Evolutionary conservation across 2,888 invertebrate genomes (phyloP).

Genomic region (Amiota minor): DNA sequence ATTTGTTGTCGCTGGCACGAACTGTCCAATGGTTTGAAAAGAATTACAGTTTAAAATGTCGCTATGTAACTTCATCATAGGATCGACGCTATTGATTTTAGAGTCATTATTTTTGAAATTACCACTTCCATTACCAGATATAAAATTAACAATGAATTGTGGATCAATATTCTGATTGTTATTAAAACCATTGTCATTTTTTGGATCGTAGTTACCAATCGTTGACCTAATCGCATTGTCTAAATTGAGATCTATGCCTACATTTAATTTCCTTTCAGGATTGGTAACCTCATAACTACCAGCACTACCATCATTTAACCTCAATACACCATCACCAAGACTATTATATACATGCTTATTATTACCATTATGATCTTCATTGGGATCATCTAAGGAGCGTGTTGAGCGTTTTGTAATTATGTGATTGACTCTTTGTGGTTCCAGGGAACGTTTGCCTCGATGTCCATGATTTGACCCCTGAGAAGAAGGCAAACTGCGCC

Average conservation of each 20-base stretch:
- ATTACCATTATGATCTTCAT: slow-evolving; percentile 55
- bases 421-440: neutral
- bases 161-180: slow-evolving; percentile 44
- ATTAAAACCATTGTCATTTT: slow-evolving; percentile 26
- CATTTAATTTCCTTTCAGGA: neutral
- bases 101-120: too few species aligned
- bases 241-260: neutral
- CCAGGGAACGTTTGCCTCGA: slow-evolving; percentile 30
- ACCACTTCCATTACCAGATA: too few species aligned
- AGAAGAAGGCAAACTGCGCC: neutral
- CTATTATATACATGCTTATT: slow-evolving; percentile 43
- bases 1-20: slow-evolving; percentile 10
- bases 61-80: too few species aligned
- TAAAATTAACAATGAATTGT: slow-evolving; percentile 9
- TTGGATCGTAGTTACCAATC: too few species aligned
- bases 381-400: slow-evolving; percentile 39
- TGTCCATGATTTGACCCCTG: neutral
- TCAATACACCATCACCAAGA: slow-evolving; percentile 38
- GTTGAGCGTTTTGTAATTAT: slow-evolving; percentile 26
- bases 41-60: neutral
- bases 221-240: neutral
- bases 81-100: too few species aligned
- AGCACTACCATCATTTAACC: slow-evolving; percentile 26
- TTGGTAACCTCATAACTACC: slow-evolving; percentile 22
- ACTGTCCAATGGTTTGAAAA: neutral